A percentile compares a stretch with the other conserved stretches of the same genome.
Evolutionary conservation across 53 echinoderm and acorn worm species (phyloP).

Genomic region (Zoroaster sp.): DNA sequence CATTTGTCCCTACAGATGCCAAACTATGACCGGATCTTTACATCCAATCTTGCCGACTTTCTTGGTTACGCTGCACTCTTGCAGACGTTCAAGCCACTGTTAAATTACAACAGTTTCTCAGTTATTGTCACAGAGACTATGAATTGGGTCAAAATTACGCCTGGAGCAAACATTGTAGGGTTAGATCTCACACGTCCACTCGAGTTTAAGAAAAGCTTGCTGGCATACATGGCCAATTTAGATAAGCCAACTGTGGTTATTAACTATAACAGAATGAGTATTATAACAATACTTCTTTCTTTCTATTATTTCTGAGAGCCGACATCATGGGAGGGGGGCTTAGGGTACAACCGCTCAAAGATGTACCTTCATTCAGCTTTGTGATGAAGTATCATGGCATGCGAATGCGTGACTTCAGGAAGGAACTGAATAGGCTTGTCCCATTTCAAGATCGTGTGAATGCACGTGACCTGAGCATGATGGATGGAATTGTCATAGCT

Average conservation of each 20-base stretch:
- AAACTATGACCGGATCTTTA: slow-evolving; percentile 49
- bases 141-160: background rate
- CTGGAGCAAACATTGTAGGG: background rate
- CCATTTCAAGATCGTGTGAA: slow-evolving; percentile 41
- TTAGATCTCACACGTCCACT: background rate
- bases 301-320: slow-evolving; percentile 29
- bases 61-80: slow-evolving; percentile 8
- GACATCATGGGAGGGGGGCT: slow-evolving; percentile 30
- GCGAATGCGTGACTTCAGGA: slow-evolving; percentile 63
- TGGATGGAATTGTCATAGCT: background rate
- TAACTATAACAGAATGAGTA: slow-evolving; percentile 1
- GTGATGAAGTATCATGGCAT: slow-evolving; percentile 39
- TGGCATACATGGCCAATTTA: background rate
- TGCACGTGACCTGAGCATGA: slow-evolving; percentile 16
- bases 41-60: slow-evolving; percentile 43
- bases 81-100: background rate
- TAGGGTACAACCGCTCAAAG: background rate
- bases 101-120: slow-evolving; percentile 34
- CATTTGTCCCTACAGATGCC: background rate
- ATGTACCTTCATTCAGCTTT: slow-evolving; percentile 7
- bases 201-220: background rate
- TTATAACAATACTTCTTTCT: slow-evolving; percentile 30
- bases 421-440: slow-evolving; percentile 51
- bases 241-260: background rate
- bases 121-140: slow-evolving; percentile 17